These are phyloP conservation scores for Ennomos quercinarius DNA, from an alignment of 2,888 invertebrate genomes.

Conservation along the genomic window DNA sequence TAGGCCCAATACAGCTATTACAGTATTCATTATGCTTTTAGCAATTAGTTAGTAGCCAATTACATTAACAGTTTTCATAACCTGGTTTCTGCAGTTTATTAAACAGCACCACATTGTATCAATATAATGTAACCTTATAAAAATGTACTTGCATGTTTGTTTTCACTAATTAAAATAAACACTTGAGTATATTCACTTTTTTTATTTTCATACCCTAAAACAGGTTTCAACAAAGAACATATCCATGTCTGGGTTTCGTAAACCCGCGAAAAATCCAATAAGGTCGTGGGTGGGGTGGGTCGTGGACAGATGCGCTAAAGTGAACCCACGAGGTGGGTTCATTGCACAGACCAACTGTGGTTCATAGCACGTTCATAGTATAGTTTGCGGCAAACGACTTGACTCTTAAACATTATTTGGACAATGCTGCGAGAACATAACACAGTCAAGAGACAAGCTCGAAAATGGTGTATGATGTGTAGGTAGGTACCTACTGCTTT, in stretches of 20 bases:
- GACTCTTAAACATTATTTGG: too few species aligned
- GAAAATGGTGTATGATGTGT: too few species aligned
- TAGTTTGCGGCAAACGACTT: too few species aligned
- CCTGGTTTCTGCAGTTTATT: slow-evolving; percentile 71
- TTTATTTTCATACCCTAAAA: slow-evolving; percentile 24
- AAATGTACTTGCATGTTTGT: slow-evolving; percentile 83
- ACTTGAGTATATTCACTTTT: slow-evolving; percentile 52
- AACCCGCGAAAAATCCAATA: too few species aligned
- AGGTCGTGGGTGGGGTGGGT: too few species aligned
- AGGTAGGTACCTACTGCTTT: too few species aligned
- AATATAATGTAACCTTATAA: slow-evolving; percentile 46
- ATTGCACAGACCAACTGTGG: too few species aligned
- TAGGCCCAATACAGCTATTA: not conserved
- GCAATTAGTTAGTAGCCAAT: slow-evolving; percentile 53
- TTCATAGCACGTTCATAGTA: too few species aligned
- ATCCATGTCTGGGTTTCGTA: not conserved
- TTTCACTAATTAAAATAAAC: slow-evolving; percentile 72
- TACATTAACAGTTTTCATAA: slow-evolving; percentile 64
- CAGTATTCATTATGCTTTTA: slow-evolving; percentile 47
- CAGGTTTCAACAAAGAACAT: slow-evolving; percentile 2
- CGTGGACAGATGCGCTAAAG: too few species aligned
- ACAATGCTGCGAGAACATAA: too few species aligned
- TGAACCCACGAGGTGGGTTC: too few species aligned
- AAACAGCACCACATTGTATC: slow-evolving; percentile 60
- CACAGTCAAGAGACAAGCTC: too few species aligned